Base-by-base conservation (phyloP, 2,888 invertebrate genomes). In the Patella pellucida region DNA sequence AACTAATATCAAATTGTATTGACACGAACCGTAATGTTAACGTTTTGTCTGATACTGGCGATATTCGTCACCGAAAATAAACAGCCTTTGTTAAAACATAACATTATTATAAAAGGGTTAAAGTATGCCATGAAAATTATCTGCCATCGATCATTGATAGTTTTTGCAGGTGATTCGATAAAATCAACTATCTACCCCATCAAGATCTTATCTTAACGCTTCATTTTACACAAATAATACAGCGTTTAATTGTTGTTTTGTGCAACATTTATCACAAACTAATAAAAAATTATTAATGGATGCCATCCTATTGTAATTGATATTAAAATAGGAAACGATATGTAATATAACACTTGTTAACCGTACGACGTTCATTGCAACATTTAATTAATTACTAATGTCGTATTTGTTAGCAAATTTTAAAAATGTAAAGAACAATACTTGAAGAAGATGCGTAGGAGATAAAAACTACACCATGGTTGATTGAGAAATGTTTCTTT, bases 1-100 rank as follows among this genome's bases (percentile, higher is more conserved):
- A 62, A 62, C 62, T 62, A 62, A 62, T 62, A 62, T 23, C 23
- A 62, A 62, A 62, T 62, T 62, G 23, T 62, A 62, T 62, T 62
- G 62, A 62, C 62, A 62, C 23, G 62, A 62, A 62, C 62, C 62
- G 23, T 62, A 62, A 62, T 19, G 62, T 62, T 62, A 19, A 62
- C 62, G 23, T 62, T 62, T 62, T 62, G 62, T 62, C 62, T 62
- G 62, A 62, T 62, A 62, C 19, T 19, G 23, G 19, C 62, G 62
- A 62, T 62, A 62, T 23, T 23, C 62, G 23, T 23, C 62, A 23
- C 23, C 19, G 11, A 62, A 19, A 62, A 62, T 23, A 62, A 19
- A 62, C 62, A 62, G 23, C 14, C 62, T 19, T 62, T 23, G 19
- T 23, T 62, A 62, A 11, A 19, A 62, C 19, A 62, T 11, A 62